Evolutionary conservation across 2,113 vertebrate genomes (phyloP), one percentile per base, ranked within the genome.

Genomic region (Ceyx cyanopectus): DNA sequence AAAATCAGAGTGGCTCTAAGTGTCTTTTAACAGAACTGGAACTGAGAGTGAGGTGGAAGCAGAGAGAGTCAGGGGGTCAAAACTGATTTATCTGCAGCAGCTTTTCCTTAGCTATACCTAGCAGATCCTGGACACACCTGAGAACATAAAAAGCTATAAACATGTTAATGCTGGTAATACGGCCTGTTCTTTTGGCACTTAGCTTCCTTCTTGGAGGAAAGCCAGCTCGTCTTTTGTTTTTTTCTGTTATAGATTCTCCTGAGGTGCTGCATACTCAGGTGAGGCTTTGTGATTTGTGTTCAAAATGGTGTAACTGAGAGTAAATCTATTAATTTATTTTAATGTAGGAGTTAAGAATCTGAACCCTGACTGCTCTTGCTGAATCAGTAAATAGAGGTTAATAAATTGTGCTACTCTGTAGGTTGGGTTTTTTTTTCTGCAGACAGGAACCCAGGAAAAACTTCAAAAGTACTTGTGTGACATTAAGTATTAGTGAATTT

Each of bases 281-380:
- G 62, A 87, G 86, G 37, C 46, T 77, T 87, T 89, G 65, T 79
- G 74, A 93, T 89, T 93, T 89, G 61, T 84, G 41, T 81, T 85
- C 9, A 80, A 80, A 80, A 70, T 54, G 5, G 30, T 79, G 57
- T 43, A 89, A 74, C 46, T 81, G 77, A 84, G 77, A 86, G 56
- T 77, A 91, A 81, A 77, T 88, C 76, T 85, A 81, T 77, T 90
- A 40, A 70, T 90, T 90, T 93, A 81, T 81, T 93, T 90, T 51
- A 46, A 4, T 14, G 22, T 62, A 81, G 43, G 32, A 86, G 77
- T 26, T 57, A 83, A 83, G 80, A 54, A 87, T 81, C 20, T 24
- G 54, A 84, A 41, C 32, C 50, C 62, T 96, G 65, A 29, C 30
- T 81, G 62, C 45, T 69, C 30, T 65, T 82, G 66, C 81, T 89